phyloP scores from a whole-genome alignment of 2,888 invertebrate genomes.

The Lordiphosa andalusiaca region DNA sequence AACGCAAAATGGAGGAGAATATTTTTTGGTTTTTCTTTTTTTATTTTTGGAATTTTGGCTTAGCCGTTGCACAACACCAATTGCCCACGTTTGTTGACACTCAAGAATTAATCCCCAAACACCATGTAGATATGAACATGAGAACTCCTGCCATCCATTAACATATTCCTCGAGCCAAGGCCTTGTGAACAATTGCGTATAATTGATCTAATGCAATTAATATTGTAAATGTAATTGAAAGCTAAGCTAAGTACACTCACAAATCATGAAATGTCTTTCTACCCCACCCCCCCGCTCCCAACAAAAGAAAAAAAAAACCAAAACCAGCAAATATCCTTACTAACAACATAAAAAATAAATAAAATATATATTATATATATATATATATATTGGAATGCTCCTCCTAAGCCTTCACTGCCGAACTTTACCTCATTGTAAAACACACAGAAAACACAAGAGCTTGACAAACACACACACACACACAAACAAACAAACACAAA shows the following conservation, averaged over 20 bases:
- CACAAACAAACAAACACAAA: constrained; percentile 31
- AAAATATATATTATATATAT: no score
- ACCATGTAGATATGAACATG: no score
- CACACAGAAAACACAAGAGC: constrained; percentile 47
- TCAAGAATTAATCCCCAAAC: background rate
- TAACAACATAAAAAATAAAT: constrained; percentile 17
- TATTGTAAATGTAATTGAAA: constrained; percentile 33
- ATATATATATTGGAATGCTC: constrained; percentile 56
- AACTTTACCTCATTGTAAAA: constrained; percentile 75
- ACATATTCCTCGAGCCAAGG: background rate
- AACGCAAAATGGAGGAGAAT: constrained; percentile 20
- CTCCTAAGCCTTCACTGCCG: constrained; percentile 69
- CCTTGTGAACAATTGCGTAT: constrained; percentile 9
- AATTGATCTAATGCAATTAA: background rate
- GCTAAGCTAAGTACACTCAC: constrained; percentile 33
- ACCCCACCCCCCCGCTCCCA: constrained; percentile 14
- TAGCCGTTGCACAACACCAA: constrained; percentile 46
- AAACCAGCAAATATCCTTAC: background rate
- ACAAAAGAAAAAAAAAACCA: background rate
- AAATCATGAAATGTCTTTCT: constrained; percentile 27
- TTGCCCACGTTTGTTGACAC: constrained; percentile 1
- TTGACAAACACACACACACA: constrained; percentile 42
- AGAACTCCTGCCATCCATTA: background rate
- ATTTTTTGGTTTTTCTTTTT: no score
- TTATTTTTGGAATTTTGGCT: constrained; percentile 21